A percentile compares a stretch with the other conserved stretches of the same genome.
These are phyloP conservation scores for Cyprinodon brontotheroides DNA, from an alignment of 2,113 vertebrate genomes.

Conservation along the genomic window DNA sequence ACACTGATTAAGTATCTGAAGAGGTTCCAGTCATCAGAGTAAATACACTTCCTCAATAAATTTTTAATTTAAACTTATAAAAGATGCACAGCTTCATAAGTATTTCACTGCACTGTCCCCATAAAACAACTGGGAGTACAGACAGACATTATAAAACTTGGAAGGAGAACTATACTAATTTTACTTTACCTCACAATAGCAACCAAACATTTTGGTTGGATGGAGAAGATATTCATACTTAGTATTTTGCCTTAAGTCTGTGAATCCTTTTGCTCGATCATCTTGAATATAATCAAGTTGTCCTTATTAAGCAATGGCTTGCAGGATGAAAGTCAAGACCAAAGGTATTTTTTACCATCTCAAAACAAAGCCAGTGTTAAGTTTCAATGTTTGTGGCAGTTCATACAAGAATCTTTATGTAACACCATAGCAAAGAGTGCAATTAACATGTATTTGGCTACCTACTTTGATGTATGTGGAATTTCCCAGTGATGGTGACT, in stretches of 20 bases:
- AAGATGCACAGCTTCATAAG: neutral
- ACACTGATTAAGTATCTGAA: neutral
- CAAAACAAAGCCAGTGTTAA: neutral
- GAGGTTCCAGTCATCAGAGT: neutral
- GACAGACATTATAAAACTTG: neutral
- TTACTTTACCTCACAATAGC: neutral
- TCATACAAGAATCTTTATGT: neutral
- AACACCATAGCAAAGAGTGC: too few species aligned
- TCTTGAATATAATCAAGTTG: neutral
- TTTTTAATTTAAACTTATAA: constrained; percentile 1
- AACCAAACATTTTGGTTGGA: neutral
- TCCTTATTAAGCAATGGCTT: neutral
- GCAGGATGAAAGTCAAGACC: too few species aligned
- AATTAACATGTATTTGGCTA: too few species aligned
- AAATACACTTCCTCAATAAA: neutral
- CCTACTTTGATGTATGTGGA: too few species aligned
- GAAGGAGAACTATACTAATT: neutral
- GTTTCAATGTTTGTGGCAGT: neutral
- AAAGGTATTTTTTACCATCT: too few species aligned
- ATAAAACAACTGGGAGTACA: neutral
- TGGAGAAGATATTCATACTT: too few species aligned
- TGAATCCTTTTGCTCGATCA: too few species aligned
- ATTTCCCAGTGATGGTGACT: too few species aligned
- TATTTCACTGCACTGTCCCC: neutral
- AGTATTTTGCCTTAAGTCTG: too few species aligned